Conservation (phyloP, 2,797 vertebrate genomes). For the Gobionotothen gibberifrons region DNA sequence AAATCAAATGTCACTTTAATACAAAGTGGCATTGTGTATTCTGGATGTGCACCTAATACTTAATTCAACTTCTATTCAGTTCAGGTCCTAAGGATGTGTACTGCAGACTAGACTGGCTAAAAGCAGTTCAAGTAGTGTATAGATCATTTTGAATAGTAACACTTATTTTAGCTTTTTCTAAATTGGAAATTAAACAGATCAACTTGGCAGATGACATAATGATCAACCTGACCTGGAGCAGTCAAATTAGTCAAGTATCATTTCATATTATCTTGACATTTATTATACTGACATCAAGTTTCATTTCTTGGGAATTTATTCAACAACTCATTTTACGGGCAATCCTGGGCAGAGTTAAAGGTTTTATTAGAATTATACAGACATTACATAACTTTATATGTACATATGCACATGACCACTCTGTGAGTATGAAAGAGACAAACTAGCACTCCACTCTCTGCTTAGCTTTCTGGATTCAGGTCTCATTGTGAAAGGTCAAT, state of each 20-base stretch:
- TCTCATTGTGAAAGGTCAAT: slow-evolving; percentile 53
- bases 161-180: neutral
- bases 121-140: neutral
- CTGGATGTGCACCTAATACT: neutral
- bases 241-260: slow-evolving; percentile 7
- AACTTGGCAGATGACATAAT: slow-evolving; percentile 19
- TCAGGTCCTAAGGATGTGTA: neutral
- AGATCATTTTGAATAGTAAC: neutral
- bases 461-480: neutral
- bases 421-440: neutral
- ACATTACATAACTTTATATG: neutral
- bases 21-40: neutral
- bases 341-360: neutral
- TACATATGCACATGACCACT: neutral
- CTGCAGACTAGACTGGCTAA: neutral
- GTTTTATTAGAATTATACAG: neutral
- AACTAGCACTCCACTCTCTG: neutral
- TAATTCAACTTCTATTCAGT: slow-evolving; percentile 1
- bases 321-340: neutral
- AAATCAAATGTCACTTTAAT: neutral
- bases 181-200: neutral
- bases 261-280: slow-evolving; percentile 6
- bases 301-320: neutral
- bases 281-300: neutral
- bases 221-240: slow-evolving; percentile 8